Base-by-base conservation (phyloP, 1,140 invertebrate species). In the Diachasmimorpha longicaudata region DNA sequence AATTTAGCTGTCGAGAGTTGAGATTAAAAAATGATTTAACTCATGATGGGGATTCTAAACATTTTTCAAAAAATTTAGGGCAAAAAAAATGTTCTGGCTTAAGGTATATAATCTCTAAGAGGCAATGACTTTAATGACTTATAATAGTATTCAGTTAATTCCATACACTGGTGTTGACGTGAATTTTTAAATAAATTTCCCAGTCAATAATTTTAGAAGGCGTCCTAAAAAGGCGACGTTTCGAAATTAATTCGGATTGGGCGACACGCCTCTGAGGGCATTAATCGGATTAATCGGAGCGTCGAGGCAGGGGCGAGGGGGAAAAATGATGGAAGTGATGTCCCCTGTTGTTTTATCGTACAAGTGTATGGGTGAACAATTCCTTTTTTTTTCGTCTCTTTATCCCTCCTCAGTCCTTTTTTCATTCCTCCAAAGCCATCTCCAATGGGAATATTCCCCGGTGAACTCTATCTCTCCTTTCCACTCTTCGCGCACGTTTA, bases 381-480 rank as follows among this genome's bases (percentile, higher is more conserved):
- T 31, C 16, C 11, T 69, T 73, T 66, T 16, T 69, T 73, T 66
- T 42, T 68, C 25, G 10, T 37, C 63, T 68, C 68, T 66, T 11
- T 68, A 31, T 63, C 46, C 21, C 37, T 21, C 19, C 36, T 63
- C 44, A 13, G 25, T 70, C 46, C 36, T 52, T 52, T 46, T 72
- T 73, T 70, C 16, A 23, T 19, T 72, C 44, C 23, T 23, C 6
- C 58, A n/a, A 19, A 11, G 6, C 42, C n/a, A 19, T 72, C 63
- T 42, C 70, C 68, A 36, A 13, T 72, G 48, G 69, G 46, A 77
- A 74, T 77, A 46, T 25, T 23, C 63, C 63, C 23, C 63, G 63
- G 67, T 36, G 67, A 69, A 52, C n/a, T 48, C 76, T 77, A 75
- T 79, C 72, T 67, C 69, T 23, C 11, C 46, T n/a, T 68, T 58